Percentiles rank a stretch among this genome's conserved stretches.
phyloP scores from a whole-genome alignment of 2,113 vertebrate species.

The Oreotrochilus melanogaster region DNA sequence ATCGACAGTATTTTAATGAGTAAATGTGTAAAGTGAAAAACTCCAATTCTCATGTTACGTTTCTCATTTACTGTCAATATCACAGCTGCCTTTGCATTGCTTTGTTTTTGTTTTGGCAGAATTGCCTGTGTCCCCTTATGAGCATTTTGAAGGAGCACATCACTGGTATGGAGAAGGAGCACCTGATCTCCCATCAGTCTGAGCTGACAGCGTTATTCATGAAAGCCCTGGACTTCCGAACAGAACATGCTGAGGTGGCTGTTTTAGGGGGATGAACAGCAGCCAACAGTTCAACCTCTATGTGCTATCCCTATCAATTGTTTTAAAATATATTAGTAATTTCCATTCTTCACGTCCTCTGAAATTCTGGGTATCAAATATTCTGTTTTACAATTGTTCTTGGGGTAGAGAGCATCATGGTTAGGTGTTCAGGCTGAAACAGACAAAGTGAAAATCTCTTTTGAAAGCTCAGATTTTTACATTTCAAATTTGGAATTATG shows the following conservation, averaged over 20 bases:
- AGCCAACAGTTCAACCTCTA: neutral
- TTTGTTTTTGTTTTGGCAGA: conserved; percentile 72
- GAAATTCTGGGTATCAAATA: neutral
- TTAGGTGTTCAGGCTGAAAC: neutral
- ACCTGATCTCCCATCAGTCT: conserved; percentile 87
- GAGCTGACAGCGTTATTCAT: conserved; percentile 93
- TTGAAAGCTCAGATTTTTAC: neutral
- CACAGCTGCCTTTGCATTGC: neutral
- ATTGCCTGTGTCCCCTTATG: conserved; percentile 85
- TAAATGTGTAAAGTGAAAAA: neutral
- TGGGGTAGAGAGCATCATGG: neutral
- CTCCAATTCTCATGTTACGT: rapidly evolving
- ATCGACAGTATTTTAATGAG: rapidly evolving
- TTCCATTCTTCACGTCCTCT: neutral
- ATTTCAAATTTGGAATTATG: neutral
- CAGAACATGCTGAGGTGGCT: conserved; percentile 84
- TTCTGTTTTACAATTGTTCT: neutral
- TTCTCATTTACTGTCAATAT: neutral
- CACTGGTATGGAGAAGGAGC: conserved; percentile 85
- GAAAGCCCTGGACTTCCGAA: conserved; percentile 88
- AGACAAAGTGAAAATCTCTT: neutral
- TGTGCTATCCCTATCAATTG: neutral
- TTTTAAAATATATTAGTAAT: neutral
- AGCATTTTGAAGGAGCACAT: conserved; percentile 91
- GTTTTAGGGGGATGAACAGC: neutral